phyloP scores from a whole-genome alignment of 2,113 vertebrate genomes.

The Megatriorchis doriae region DNA sequence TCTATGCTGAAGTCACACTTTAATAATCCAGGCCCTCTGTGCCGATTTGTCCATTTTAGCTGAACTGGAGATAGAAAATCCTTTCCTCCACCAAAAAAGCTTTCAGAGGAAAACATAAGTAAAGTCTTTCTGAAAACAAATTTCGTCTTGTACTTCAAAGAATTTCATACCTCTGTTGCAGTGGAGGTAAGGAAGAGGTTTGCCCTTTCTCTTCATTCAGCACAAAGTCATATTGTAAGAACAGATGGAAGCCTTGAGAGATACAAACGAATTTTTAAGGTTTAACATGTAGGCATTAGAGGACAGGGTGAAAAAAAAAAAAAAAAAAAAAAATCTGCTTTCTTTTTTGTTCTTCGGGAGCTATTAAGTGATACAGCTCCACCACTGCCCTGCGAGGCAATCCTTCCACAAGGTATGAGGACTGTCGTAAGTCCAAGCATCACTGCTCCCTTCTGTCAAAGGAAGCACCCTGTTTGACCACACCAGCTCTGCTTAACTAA shows the following conservation, averaged over 20 bases:
- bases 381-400: background rate
- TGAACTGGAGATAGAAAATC: background rate
- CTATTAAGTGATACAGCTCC: background rate
- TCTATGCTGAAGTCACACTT: background rate
- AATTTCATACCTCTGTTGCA: background rate
- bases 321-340: background rate
- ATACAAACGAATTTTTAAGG: background rate
- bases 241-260: background rate
- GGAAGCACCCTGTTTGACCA: background rate
- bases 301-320: background rate
- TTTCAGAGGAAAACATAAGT: background rate
- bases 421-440: background rate
- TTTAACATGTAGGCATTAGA: background rate
- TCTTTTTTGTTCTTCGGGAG: background rate
- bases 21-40: background rate
- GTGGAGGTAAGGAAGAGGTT: background rate
- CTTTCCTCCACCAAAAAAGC: background rate
- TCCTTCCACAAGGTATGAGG: rapidly evolving
- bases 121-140: background rate
- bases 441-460: background rate
- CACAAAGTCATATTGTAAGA: background rate
- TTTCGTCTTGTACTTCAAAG: background rate
- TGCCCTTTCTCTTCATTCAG: background rate
- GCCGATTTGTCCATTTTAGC: background rate
- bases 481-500: background rate